phyloP scores from a whole-genome alignment of 2,113 vertebrate genomes.

The Ptilonorhynchus violaceus region DNA sequence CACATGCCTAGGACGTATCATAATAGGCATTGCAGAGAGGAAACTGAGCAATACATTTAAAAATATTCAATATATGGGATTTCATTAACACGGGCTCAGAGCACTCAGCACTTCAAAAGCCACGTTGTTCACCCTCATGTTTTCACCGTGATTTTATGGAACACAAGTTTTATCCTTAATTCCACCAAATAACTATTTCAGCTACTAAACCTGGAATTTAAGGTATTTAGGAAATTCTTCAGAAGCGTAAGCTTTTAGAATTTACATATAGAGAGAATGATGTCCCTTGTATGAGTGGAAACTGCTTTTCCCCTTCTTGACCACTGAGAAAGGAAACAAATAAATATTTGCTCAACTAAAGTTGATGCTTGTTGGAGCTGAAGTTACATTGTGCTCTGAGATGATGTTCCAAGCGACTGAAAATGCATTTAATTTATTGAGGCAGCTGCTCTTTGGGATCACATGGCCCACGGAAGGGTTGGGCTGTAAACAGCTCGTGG shows the following conservation, averaged over 20 bases:
- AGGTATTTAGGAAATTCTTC: neutral
- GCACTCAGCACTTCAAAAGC: neutral
- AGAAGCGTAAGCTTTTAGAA: neutral
- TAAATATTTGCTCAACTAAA: neutral
- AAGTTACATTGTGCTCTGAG: neutral
- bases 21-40: neutral
- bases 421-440: neutral
- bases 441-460: neutral
- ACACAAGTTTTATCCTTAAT: neutral
- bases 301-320: neutral
- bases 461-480: rapidly evolving
- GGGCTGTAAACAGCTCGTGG: neutral
- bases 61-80: neutral
- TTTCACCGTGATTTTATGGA: neutral
- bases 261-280: neutral
- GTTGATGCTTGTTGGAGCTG: neutral
- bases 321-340: neutral
- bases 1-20: neutral
- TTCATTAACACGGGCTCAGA: neutral
- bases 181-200: neutral
- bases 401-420: neutral
- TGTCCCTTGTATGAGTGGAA: neutral
- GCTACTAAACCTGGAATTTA: neutral
- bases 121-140: neutral
- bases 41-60: neutral